These are phyloP conservation scores for Mythimna vitellina DNA, from an alignment of 2,888 invertebrate species.

Conservation along the genomic window DNA sequence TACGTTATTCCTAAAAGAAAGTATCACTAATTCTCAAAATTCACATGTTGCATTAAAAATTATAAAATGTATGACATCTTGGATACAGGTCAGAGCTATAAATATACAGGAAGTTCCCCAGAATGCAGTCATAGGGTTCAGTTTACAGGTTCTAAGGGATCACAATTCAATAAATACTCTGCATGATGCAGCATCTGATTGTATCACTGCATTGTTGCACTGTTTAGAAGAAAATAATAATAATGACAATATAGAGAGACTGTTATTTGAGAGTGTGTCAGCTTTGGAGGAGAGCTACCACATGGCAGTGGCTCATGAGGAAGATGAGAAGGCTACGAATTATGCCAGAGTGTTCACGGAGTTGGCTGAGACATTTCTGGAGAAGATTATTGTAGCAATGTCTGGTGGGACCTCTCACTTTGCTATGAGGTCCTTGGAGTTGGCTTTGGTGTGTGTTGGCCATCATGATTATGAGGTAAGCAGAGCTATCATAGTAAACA, in stretches of 20 bases:
- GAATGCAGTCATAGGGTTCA: conserved; percentile 93
- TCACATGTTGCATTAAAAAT: conserved; percentile 93
- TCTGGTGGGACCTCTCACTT: conserved; percentile 92
- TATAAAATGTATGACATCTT: conserved; percentile 96
- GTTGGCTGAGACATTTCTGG: conserved; percentile 97
- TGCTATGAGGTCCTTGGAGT: conserved; percentile 95
- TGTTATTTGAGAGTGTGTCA: conserved; percentile 95
- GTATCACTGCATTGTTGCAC: conserved; percentile 96
- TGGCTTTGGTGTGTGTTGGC: conserved; percentile 97
- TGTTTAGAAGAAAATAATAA: conserved; percentile 95
- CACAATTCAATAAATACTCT: conserved; percentile 91
- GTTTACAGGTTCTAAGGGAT: conserved; percentile 93
- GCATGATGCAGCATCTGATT: conserved; percentile 97
- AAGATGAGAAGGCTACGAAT: conserved; percentile 98
- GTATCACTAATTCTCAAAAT: conserved; percentile 92
- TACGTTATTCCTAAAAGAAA: conserved; percentile 94
- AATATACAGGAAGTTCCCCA: conserved; percentile 93
- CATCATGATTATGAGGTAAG: conserved; percentile 98
- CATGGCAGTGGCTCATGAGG: conserved; percentile 97
- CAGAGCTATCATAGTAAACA: neutral
- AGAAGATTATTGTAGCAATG: conserved; percentile 93
- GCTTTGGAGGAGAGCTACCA: conserved; percentile 96
- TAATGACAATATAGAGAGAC: conserved; percentile 93
- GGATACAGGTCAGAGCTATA: conserved; percentile 96
- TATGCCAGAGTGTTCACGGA: conserved; percentile 99